Evolutionary conservation across 2,888 invertebrate genomes (phyloP), one percentile per base, ranked within the genome.

Genomic region (Aphrophora alni): DNA sequence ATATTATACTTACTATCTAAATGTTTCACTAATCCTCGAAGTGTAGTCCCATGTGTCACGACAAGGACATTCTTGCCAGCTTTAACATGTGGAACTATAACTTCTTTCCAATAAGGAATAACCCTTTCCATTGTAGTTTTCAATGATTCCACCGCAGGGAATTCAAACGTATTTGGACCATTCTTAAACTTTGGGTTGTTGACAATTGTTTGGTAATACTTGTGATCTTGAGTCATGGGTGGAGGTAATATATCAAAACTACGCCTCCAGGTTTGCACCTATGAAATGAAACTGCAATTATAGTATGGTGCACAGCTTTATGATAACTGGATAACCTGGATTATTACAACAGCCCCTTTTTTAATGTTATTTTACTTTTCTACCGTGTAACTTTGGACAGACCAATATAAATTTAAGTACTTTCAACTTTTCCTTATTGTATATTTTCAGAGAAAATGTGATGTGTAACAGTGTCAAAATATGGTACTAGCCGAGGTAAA

Each of bases 51-150:
- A 82, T 88, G 88, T 70, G 88, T 88, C 24, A 88, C 88, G 74
- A 88, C 87, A 68, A 88, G 84, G 74, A 88, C 86, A 27, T 84
- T 85, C 83, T 87, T 87, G 7, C 88, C 88, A 24, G 85, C 85
- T 81, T 86, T 86, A 75, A 88, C 86, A 82, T 86, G 83, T 87
- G 91, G 86, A 87, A 90, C 86, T 89, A 91, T 86, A 80, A 87
- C 84, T 87, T 91, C 83, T 87, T 90, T 90, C 86, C 90, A 90
- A 85, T 88, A 91, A 75, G 91, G 91, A 51, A 88, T 86, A 17
- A 87, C 87, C 24, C 89, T 85, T 28, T 83, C 84, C 78, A 88
- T 87, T 59, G 87, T 87, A 80, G 87, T 83, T 82, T 88, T 87
- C 38, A 88, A 85, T 24, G 88, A 88, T 84, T 88, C 88, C 77